phyloP scores from a whole-genome alignment of 1,140 invertebrate genomes.

The Polyergus mexicanus region DNA sequence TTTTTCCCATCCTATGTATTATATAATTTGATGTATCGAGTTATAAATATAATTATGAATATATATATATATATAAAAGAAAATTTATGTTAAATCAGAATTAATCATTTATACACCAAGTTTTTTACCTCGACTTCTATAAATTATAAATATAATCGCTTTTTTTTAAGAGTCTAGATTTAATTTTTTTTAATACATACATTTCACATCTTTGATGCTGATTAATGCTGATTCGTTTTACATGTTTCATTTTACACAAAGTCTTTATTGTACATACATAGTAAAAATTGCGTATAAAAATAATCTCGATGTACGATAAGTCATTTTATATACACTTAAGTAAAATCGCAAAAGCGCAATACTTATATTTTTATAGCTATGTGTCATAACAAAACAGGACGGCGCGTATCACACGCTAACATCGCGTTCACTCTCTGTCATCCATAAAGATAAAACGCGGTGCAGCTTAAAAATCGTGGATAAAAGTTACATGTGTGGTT shows the following conservation, averaged over 20 bases:
- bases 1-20: too few relatives aligned
- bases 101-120: too few relatives aligned
- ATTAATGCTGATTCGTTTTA: background rate
- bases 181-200: too few relatives aligned
- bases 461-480: constrained; percentile 45
- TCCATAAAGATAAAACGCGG: constrained; percentile 10
- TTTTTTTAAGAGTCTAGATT: too few relatives aligned
- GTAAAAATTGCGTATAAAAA: constrained; percentile 55
- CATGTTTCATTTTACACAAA: constrained; percentile 1
- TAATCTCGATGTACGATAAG: constrained; percentile 36
- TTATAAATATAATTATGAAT: too few relatives aligned
- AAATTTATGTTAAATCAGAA: too few relatives aligned
- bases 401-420: constrained; percentile 50
- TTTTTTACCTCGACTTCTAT: too few relatives aligned
- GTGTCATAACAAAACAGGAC: constrained; percentile 19
- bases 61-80: too few relatives aligned
- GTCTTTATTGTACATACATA: constrained; percentile 49
- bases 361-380: constrained; percentile 19
- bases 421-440: constrained; percentile 30
- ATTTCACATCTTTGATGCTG: too few relatives aligned
- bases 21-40: too few relatives aligned
- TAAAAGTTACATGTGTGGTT: constrained; percentile 42
- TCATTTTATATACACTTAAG: constrained; percentile 55
- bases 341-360: constrained; percentile 33
- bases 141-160: too few relatives aligned